Evolutionary conservation across 2,113 vertebrate genomes (phyloP).

Genomic region (Erythrocercus mccallii): DNA sequence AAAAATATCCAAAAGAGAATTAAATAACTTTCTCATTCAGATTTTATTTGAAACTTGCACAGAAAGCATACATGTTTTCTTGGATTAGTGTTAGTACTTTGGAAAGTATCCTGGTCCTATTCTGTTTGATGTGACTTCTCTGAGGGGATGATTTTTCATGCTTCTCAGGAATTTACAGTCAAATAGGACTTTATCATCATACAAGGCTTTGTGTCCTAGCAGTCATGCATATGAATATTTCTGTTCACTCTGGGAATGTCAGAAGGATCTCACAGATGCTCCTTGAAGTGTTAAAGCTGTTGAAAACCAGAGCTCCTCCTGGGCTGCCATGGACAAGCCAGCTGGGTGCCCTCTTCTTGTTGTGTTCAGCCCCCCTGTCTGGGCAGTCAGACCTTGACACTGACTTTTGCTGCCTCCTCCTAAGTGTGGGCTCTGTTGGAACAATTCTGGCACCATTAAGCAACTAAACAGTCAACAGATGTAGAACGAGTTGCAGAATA

Average conservation of each 20-base stretch:
- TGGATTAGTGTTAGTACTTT: background rate
- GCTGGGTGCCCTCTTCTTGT: background rate
- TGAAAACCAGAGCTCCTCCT: background rate
- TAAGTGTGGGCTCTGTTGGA: accelerated
- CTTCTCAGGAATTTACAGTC: background rate
- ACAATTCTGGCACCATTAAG: background rate
- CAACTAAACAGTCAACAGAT: background rate
- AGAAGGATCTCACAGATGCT: background rate
- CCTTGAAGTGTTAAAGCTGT: background rate
- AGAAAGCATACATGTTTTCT: background rate
- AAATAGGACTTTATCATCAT: background rate
- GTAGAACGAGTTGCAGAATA: background rate
- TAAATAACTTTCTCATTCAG: background rate
- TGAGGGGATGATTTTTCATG: background rate
- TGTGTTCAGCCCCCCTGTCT: background rate
- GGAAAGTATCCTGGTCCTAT: background rate
- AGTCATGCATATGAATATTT: background rate
- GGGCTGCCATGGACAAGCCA: background rate
- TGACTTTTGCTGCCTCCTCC: background rate
- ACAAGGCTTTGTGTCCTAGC: background rate
- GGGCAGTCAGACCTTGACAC: background rate
- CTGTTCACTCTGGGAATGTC: background rate
- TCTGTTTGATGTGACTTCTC: background rate
- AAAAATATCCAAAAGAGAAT: background rate
- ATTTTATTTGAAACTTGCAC: background rate